These are phyloP conservation scores for Alviniconcha marisindica DNA, from an alignment of 1,140 invertebrate genomes.

Conservation along the genomic window DNA sequence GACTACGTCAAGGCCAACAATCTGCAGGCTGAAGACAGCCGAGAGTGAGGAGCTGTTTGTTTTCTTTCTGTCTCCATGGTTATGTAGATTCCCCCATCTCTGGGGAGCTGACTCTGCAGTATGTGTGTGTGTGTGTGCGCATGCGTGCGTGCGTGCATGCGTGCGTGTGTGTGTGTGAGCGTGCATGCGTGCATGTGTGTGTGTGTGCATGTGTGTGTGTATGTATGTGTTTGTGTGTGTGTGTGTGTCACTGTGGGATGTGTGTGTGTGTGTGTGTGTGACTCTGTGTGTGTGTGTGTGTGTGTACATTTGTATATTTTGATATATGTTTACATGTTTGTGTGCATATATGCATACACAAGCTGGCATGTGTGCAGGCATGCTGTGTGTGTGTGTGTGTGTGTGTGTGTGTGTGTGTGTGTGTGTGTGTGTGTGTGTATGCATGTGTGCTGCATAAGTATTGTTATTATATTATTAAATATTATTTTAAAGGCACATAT, in stretches of 20 bases:
- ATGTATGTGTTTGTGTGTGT: too few species aligned
- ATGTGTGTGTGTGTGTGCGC: background rate
- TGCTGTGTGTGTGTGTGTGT: background rate
- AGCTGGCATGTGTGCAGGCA: background rate
- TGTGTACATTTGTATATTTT: too few species aligned
- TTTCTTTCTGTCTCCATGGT: background rate
- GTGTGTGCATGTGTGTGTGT: background rate
- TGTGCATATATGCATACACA: too few species aligned
- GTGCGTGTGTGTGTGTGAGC: background rate
- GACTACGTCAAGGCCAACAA: conserved; percentile 87
- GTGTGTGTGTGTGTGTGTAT: too few species aligned
- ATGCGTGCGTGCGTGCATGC: background rate
- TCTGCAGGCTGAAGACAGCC: conserved; percentile 79
- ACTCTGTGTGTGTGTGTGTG: too few species aligned
- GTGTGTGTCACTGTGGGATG: too few species aligned
- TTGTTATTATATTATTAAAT: background rate
- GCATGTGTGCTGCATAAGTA: background rate
- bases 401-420: too few species aligned
- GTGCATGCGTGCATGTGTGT: too few species aligned
- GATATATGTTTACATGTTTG: background rate
- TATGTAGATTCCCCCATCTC: background rate
- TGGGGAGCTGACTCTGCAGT: background rate
- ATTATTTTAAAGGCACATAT: background rate
- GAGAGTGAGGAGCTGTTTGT: conserved; percentile 42
- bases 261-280: too few species aligned